Evolutionary conservation across 2,888 invertebrate species (phyloP).

Genomic region (Autographa gamma): DNA sequence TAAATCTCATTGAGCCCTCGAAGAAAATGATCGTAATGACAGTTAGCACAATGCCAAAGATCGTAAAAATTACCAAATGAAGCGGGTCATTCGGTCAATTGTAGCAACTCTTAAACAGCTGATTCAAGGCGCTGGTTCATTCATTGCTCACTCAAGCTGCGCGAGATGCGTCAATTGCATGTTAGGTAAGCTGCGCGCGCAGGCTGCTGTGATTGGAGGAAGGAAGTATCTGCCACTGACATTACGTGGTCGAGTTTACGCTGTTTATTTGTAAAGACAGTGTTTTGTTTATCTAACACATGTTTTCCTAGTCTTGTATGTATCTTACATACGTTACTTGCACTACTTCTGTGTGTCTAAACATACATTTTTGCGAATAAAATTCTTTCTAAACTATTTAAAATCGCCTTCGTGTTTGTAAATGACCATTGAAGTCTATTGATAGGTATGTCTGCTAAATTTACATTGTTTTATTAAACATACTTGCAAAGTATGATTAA

Average conservation of each 20-base stretch:
- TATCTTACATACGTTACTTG: background rate
- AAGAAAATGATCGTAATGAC: too few species aligned
- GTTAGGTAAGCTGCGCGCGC: background rate
- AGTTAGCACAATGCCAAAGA: too few species aligned
- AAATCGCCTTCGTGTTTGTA: background rate
- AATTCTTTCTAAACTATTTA: too few species aligned
- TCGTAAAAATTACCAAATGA: too few species aligned
- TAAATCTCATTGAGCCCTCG: too few species aligned
- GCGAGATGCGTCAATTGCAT: background rate
- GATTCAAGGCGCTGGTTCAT: too few species aligned
- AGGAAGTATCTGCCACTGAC: conserved; percentile 1
- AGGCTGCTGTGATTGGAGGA: conserved; percentile 6
- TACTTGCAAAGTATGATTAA: too few species aligned
- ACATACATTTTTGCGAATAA: background rate
- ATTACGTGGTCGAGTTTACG: background rate
- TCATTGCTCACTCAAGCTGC: background rate
- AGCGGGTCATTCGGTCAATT: too few species aligned
- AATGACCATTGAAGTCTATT: background rate
- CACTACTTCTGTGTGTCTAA: background rate
- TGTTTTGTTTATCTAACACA: background rate
- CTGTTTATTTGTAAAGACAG: background rate
- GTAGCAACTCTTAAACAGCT: too few species aligned
- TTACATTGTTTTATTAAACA: too few species aligned
- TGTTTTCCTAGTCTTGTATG: background rate
- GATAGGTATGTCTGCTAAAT: too few species aligned